phyloP scores from a whole-genome alignment of 2,113 vertebrate species.

The Amblyornis subalaris region DNA sequence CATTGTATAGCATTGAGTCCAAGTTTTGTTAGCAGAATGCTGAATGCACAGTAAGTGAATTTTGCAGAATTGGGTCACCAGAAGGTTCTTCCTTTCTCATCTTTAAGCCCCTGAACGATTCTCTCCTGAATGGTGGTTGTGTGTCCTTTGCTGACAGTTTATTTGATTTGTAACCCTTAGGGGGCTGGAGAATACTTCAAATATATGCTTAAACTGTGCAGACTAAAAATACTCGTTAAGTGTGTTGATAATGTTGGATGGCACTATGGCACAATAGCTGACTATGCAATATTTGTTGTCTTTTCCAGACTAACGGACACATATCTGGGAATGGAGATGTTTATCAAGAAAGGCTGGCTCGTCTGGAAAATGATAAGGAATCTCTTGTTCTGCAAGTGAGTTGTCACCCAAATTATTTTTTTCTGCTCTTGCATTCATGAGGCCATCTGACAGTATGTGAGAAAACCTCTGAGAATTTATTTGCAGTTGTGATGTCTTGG shows the following conservation, averaged over 20 bases:
- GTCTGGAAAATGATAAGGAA: conserved; percentile 94
- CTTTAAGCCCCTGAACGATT: neutral
- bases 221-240: neutral
- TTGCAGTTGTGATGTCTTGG: neutral
- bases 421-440: neutral
- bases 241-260: neutral
- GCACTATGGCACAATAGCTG: neutral
- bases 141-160: neutral
- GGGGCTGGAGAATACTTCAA: neutral
- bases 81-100: conserved; percentile 6
- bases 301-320: conserved; percentile 89
- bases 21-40: conserved; percentile 1
- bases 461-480: neutral
- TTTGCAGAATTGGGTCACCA: conserved; percentile 15
- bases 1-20: neutral
- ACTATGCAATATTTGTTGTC: neutral
- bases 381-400: conserved; percentile 95
- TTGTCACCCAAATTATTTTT: neutral
- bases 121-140: neutral
- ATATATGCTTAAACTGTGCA: neutral
- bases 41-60: conserved; percentile 13
- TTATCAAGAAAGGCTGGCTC: conserved; percentile 92
- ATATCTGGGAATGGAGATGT: conserved; percentile 84
- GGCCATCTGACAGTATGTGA: neutral
- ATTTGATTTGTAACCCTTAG: neutral